These are phyloP conservation scores for Koerneria pararmatus DNA, from an alignment of 2,888 invertebrate genomes.

Conservation along the genomic window DNA sequence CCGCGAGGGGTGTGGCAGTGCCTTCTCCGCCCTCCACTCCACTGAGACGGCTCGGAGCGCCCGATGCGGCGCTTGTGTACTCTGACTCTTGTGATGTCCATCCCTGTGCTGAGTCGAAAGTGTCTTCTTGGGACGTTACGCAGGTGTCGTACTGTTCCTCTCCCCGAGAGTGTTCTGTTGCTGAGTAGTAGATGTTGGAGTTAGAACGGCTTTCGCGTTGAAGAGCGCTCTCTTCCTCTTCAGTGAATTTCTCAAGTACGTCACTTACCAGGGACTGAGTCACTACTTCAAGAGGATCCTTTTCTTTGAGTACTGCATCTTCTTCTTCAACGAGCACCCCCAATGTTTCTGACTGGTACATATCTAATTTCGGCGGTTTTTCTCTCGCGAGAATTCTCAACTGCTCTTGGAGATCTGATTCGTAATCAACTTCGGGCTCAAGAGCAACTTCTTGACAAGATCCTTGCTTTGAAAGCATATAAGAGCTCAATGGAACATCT, in stretches of 20 bases:
- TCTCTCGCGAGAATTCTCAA: constrained; percentile 38
- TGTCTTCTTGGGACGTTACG: constrained; percentile 45
- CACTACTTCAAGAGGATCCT: constrained; percentile 24
- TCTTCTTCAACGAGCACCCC: constrained; percentile 27
- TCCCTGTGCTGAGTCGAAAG: constrained; percentile 39
- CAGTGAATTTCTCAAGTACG: constrained; percentile 29
- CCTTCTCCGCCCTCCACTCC: constrained; percentile 29
- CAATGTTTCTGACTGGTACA: constrained; percentile 4
- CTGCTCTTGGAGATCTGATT: constrained; percentile 44
- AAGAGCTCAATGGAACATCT: too few species aligned
- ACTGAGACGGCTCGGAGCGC: constrained; percentile 31
- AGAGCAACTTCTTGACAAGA: constrained; percentile 39
- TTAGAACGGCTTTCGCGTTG: constrained; percentile 26
- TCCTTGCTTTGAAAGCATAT: constrained; percentile 35
- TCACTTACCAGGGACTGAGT: constrained; percentile 32
- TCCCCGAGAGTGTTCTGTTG: constrained; percentile 30
- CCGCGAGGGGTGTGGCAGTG: constrained; percentile 35
- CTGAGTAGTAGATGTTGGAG: constrained; percentile 29
- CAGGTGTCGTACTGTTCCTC: constrained; percentile 45
- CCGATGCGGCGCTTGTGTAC: constrained; percentile 39
- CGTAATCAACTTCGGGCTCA: constrained; percentile 45
- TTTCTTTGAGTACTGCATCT: constrained; percentile 25
- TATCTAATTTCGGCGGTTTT: constrained; percentile 19
- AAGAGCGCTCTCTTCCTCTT: constrained; percentile 24
- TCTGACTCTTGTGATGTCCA: constrained; percentile 45